These are phyloP conservation scores for Nibea albiflora DNA, from an alignment of 2,113 vertebrate genomes.

Conservation along the genomic window DNA sequence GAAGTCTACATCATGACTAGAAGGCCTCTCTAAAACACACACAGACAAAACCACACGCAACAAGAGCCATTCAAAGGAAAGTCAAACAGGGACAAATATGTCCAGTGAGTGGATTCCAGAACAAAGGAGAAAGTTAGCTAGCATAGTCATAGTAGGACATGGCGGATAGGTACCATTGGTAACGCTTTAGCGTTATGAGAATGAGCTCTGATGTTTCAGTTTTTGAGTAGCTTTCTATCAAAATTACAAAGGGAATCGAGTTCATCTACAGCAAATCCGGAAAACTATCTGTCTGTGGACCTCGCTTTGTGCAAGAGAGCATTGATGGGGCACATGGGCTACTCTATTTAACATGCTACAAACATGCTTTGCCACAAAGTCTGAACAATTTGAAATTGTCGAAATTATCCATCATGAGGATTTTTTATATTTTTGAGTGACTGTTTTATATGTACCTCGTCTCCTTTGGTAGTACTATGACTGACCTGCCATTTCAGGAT, in stretches of 20 bases:
- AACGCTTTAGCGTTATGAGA: too few relatives aligned
- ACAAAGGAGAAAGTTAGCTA: too few relatives aligned
- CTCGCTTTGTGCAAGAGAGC: too few relatives aligned
- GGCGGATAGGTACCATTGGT: too few relatives aligned
- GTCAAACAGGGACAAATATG: not conserved
- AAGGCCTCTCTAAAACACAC: not conserved
- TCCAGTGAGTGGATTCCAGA: too few relatives aligned
- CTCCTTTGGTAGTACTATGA: not conserved
- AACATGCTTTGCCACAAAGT: not conserved
- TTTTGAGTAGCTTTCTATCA: not conserved
- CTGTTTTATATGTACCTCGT: not conserved
- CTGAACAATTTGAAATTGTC: not conserved
- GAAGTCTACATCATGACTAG: not conserved
- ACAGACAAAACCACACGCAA: not conserved
- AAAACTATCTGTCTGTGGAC: too few relatives aligned
- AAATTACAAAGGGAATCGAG: too few relatives aligned
- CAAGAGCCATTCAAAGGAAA: not conserved
- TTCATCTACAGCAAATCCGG: too few relatives aligned
- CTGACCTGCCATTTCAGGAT: conserved; percentile 15
- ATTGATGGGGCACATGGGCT: too few relatives aligned
- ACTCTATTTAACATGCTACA: too few relatives aligned
- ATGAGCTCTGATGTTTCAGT: not conserved
- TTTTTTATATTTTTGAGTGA: too few relatives aligned
- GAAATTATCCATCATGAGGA: not conserved
- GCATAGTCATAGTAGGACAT: too few relatives aligned